Evolutionary conservation across 2,113 vertebrate genomes (phyloP), one percentile per base, ranked within the genome.

Genomic region (Rhipidura dahli): DNA sequence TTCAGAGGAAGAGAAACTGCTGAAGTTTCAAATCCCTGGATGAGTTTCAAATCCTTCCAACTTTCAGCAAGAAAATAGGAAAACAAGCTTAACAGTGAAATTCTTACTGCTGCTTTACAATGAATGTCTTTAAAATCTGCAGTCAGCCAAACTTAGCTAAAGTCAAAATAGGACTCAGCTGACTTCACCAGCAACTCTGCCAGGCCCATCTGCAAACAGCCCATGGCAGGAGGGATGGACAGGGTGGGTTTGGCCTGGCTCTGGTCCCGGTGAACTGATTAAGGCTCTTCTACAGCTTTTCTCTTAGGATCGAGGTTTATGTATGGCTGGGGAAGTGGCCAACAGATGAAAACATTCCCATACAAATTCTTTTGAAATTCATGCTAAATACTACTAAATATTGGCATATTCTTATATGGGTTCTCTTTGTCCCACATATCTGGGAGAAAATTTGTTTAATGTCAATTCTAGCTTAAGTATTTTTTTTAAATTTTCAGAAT

Each of bases 21-120:
- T 96, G 88, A 93, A 94, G 68, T 93, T 96, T 95, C 85, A 96
- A 85, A 96, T 96, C 87, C 63, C 66, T 85, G 71, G 87, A 96
- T 95, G 54, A 95, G 24, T 95, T 96, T 83, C 70, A 91, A 94
- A 95, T 93, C 91, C 75, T 42, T 91, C 89, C n/a, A 94, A 65
- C 84, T 77, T 90, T 44, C 35, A 95, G 39, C 47, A 49, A 92
- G 56, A 81, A 95, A 96, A 90, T 9, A 42, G 53, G 76, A 82
- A 94, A 94, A 91, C 78, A 94, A 91, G 75, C 88, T 93, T 94
- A 87, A 45, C 49, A 30, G 28, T 57, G 18, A 68, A 81, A 85
- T 71, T 73, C 42, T 83, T 83, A 30, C 68, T 60, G 31, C 79
- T 80, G 47, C 35, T 59, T 63, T 65, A 53, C 40, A 86, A 40